A percentile compares a stretch with the other conserved stretches of the same genome.
These are phyloP conservation scores for Cephus cinctus DNA, from an alignment of 1,140 invertebrate species.

Conservation along the genomic window DNA sequence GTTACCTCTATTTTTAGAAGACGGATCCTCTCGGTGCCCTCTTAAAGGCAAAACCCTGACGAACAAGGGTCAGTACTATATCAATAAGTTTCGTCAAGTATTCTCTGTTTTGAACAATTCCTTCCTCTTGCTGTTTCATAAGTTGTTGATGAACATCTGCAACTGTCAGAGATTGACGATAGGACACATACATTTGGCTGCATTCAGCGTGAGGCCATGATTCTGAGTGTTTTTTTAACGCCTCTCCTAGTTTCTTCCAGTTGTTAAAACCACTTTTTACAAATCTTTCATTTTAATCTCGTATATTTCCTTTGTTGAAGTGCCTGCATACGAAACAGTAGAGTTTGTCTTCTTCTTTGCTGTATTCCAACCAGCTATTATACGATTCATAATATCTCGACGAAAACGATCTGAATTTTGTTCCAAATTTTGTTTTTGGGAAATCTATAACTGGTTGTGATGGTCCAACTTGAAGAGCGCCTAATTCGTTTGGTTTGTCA, in stretches of 20 bases:
- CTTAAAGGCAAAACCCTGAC: too few relatives aligned
- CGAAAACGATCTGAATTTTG: too few relatives aligned
- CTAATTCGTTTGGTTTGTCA: not conserved
- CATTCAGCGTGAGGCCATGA: not conserved
- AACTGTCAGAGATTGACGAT: not conserved
- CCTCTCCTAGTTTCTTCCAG: not conserved
- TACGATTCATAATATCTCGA: too few relatives aligned
- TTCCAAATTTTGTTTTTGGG: too few relatives aligned
- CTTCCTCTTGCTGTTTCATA: not conserved
- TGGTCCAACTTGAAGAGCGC: not conserved
- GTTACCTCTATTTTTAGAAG: too few relatives aligned
- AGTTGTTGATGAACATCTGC: not conserved
- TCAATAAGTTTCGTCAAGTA: not conserved
- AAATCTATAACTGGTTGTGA: constrained; percentile 1
- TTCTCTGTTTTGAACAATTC: not conserved
- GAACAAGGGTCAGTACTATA: too few relatives aligned
- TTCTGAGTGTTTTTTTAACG: not conserved
- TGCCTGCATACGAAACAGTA: not conserved
- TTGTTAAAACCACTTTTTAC: not conserved
- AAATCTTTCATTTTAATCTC: not conserved
- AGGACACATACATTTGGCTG: not conserved
- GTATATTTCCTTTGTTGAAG: not conserved
- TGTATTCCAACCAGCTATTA: too few relatives aligned
- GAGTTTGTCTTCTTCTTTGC: too few relatives aligned
- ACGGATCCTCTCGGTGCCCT: too few relatives aligned